These are phyloP conservation scores for Mus musculus DNA, from an alignment of 2,113 vertebrate genomes.

Conservation along the genomic window GRCm39 chr14:11903501-11904000, in stretches of 20 bases:
- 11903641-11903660: constrained; percentile 45
- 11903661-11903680: not conserved
- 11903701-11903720: constrained; percentile 39
- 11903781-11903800: constrained; percentile 38
- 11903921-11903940: not conserved
- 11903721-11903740: constrained; percentile 19
- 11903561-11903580: constrained; percentile 43
- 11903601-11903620: not conserved
- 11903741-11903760: constrained; percentile 11
- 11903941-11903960: constrained; percentile 3
- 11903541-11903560: constrained; percentile 12
- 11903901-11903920: constrained; percentile 2
- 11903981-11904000: not conserved
- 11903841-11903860: constrained; percentile 34
- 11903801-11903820: constrained; percentile 57
- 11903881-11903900: not conserved
- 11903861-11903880: not conserved
- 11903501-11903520: not conserved
- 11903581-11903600: constrained; percentile 54
- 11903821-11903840: constrained; percentile 33
- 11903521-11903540: not conserved
- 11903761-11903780: constrained; percentile 48
- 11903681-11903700: constrained; percentile 41
- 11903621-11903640: not conserved
- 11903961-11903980: constrained; percentile 14